A percentile compares a stretch with the other conserved stretches of the same genome.
These are phyloP conservation scores for Tamias sibiricus DNA, from an alignment of 2,113 vertebrate species.

Conservation along the genomic window DNA sequence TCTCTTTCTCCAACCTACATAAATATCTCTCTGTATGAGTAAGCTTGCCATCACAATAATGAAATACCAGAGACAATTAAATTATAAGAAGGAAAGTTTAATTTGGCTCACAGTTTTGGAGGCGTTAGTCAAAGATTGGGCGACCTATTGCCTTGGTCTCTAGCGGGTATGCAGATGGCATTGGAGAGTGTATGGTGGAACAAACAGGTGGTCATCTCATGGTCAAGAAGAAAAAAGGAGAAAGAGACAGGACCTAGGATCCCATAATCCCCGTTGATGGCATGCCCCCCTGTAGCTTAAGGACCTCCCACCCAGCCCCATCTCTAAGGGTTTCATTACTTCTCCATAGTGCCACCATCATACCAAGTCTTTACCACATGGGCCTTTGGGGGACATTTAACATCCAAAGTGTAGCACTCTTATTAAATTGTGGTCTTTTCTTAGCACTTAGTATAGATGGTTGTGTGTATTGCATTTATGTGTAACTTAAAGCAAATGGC, in stretches of 20 bases:
- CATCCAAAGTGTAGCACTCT: neutral
- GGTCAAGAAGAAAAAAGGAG: neutral
- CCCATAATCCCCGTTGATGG: too few species aligned
- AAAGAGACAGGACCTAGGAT: too few species aligned
- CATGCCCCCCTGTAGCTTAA: neutral
- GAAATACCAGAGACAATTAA: neutral
- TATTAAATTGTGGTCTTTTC: neutral
- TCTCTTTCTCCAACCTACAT: fast-evolving
- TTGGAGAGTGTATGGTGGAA: too few species aligned
- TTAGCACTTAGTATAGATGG: neutral
- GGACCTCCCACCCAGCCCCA: neutral
- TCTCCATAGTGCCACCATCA: too few species aligned
- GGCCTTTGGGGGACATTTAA: neutral
- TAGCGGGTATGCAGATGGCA: too few species aligned
- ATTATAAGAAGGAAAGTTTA: neutral
- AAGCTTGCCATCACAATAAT: too few species aligned
- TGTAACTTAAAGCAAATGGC: neutral
- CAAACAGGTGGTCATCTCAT: neutral
- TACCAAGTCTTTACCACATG: neutral
- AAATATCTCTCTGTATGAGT: too few species aligned
- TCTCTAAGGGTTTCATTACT: neutral
- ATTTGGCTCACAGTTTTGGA: neutral
- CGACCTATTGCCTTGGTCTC: neutral
- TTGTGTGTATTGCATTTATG: neutral
- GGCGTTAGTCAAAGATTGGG: neutral